Evolutionary conservation across 2,113 vertebrate genomes (phyloP).

Genomic region (Numenius arquata): DNA sequence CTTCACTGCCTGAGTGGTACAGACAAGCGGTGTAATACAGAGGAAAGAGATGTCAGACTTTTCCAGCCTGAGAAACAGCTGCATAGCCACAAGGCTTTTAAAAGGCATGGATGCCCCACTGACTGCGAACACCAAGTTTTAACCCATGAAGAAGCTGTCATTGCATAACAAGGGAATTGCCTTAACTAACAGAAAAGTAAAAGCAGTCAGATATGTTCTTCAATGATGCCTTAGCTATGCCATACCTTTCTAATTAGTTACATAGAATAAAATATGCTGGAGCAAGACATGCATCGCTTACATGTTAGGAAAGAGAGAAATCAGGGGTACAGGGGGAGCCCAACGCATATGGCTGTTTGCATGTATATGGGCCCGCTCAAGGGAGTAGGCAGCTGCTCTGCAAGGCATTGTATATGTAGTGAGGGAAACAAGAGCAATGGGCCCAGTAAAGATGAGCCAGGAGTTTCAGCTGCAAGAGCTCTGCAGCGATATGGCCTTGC

Average conservation of each 20-base stretch:
- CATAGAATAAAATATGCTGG: neutral
- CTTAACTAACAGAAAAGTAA: neutral
- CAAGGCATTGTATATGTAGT: neutral
- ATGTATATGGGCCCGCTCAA: neutral
- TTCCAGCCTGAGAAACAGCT: neutral
- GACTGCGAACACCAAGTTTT: neutral
- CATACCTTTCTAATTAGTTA: neutral
- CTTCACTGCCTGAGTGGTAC: neutral
- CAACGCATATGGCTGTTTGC: rapidly evolving
- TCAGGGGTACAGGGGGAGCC: neutral
- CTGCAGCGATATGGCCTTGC: neutral
- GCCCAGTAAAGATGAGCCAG: neutral
- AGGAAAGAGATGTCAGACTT: neutral
- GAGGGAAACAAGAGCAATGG: rapidly evolving
- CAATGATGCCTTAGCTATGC: neutral
- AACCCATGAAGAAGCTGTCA: neutral
- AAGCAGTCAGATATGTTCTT: neutral
- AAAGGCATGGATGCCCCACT: neutral
- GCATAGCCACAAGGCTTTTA: neutral
- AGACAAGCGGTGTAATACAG: neutral
- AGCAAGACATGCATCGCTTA: neutral
- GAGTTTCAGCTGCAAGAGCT: neutral
- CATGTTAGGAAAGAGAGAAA: neutral
- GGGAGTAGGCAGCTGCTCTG: neutral
- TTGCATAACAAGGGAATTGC: neutral